Percentiles rank a stretch among this genome's conserved stretches.
Conservation (phyloP, 2,888 invertebrate species). For the Leistus spinibarbis region DNA sequence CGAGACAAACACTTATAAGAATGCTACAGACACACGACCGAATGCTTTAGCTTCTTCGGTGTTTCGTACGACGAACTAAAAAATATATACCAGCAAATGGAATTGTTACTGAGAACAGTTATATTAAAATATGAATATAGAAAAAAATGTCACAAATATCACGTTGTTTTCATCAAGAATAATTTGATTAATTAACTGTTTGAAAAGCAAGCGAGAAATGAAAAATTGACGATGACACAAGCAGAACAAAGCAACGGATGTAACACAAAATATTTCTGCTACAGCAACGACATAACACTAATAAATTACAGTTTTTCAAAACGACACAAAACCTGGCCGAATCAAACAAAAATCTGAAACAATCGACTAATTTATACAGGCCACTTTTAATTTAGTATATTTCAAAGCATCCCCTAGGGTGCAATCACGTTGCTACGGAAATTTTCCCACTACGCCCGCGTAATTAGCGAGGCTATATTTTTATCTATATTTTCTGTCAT, state of each 20-base stretch:
- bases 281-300: conserved; percentile 18
- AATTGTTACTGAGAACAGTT: background rate
- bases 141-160: conserved; percentile 22
- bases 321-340: conserved; percentile 17
- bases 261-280: conserved; percentile 21
- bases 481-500: background rate
- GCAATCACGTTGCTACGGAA: conserved; percentile 7
- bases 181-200: conserved; percentile 35
- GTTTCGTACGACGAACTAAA: no score
- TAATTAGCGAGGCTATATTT: conserved; percentile 18
- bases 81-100: background rate
- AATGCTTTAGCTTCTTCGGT: no score
- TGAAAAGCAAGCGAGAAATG: conserved; percentile 25
- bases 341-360: conserved; percentile 31
- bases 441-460: background rate
- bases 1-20: no score
- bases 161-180: conserved; percentile 33
- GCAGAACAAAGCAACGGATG: conserved; percentile 22
- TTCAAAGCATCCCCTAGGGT: conserved; percentile 18
- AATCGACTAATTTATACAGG: conserved; percentile 35
- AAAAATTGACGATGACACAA: conserved; percentile 26
- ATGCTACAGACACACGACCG: no score
- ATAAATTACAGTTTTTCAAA: conserved; percentile 25
- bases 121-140: conserved; percentile 5
- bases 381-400: conserved; percentile 33